Evolutionary conservation across 2,888 invertebrate genomes (phyloP), one percentile per base, ranked within the genome.

Genomic region (Polydrusus pterygomalis): DNA sequence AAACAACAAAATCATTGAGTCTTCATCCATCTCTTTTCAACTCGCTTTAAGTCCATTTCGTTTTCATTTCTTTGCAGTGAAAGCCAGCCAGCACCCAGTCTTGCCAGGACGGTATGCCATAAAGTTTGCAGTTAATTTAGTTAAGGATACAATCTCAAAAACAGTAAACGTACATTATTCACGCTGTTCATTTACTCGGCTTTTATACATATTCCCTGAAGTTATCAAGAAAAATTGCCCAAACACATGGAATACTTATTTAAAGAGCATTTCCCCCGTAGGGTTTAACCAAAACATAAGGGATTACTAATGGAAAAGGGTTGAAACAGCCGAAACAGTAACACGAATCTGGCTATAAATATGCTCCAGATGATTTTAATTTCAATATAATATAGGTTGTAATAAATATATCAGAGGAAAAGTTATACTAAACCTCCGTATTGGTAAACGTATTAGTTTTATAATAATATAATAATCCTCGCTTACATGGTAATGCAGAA

Each of bases 331-430:
- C 43, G 25, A 25, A 25, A 25, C 25, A 25, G 25, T 25, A 25
- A n/a, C n/a, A 43, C n/a, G n/a, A 43, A 6, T 43, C 10, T 7
- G 34, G 34, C 34, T 34, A 34, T 34, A 34, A 43, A 43, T 43
- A 43, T 43, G 10, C 43, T n/a, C 43, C 43, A 43, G 43, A 43
- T 43, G 43, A 43, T 43, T 43, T 43, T 43, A 43, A 43, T n/a
- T 13, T 43, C 2, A 43, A 43, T 43, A n/a, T 43, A n/a, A 43
- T 43, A 43, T n/a, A 0, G 43, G 6, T 13, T 13, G n/a, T 13
- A 10, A 43, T 43, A 43, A 43, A 43, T 34, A 34, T 10, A 34
- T 34, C 34, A 1, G 7, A 34, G 9, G 10, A 7, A 34, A 7
- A 34, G 9, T 10, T 8, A 34, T 7, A n/a, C n/a, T n/a, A n/a